Conservation (phyloP, 2,797 vertebrate species). For the Borostomias antarcticus region DNA sequence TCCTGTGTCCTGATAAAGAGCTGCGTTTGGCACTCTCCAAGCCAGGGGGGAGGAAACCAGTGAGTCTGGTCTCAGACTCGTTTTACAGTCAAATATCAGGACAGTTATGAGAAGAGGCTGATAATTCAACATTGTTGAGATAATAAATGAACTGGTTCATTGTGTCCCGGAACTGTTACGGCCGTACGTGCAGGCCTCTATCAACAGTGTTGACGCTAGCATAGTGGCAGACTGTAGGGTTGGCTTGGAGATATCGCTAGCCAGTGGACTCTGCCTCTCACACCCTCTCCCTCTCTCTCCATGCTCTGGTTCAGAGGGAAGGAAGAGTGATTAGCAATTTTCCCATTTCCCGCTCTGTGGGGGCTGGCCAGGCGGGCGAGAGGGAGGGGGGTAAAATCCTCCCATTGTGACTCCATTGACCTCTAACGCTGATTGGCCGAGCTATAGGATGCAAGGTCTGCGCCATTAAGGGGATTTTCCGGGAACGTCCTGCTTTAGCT, state of each 20-base stretch:
- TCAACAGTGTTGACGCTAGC: no score
- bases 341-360: conserved; percentile 56
- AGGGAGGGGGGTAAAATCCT: conserved; percentile 36
- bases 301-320: not conserved
- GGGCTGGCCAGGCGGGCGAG: conserved; percentile 44
- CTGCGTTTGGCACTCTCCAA: not conserved
- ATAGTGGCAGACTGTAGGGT: no score
- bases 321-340: conserved; percentile 62
- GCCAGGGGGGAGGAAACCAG: not conserved
- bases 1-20: conserved; percentile 5
- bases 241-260: not conserved
- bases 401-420: conserved; percentile 57
- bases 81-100: no score
- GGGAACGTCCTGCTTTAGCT: conserved; percentile 43
- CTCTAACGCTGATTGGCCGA: conserved; percentile 66
- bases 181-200: no score
- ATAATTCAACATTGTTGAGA: no score
- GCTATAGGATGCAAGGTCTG: conserved; percentile 40
- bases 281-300: not conserved
- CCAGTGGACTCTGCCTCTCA: not conserved
- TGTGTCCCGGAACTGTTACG: no score
- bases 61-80: no score
- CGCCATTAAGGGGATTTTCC: conserved; percentile 57
- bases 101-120: no score
- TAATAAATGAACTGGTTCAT: no score